These are phyloP conservation scores for Acanthosepion esculentum DNA, from an alignment of 2,888 invertebrate genomes.

Conservation along the genomic window DNA sequence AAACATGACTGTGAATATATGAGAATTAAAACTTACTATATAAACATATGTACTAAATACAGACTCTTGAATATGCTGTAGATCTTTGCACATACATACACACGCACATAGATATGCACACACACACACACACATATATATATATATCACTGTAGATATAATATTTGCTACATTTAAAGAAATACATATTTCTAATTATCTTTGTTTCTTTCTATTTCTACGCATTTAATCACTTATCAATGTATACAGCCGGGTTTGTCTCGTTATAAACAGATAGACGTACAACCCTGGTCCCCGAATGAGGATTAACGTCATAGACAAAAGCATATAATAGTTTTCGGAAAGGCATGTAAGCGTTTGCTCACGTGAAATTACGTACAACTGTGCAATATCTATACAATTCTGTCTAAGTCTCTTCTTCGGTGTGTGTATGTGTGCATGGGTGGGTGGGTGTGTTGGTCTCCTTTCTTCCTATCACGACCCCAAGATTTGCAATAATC, in stretches of 20 bases:
- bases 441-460: not conserved
- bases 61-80: too few relatives aligned
- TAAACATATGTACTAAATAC: too few relatives aligned
- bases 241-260: not conserved
- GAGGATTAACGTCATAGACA: not conserved
- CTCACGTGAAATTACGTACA: not conserved
- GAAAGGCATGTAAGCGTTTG: not conserved
- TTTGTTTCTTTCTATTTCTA: not conserved
- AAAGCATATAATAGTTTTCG: not conserved
- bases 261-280: not conserved
- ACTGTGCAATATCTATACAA: not conserved
- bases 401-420: not conserved
- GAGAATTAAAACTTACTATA: too few relatives aligned
- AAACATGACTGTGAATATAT: too few relatives aligned
- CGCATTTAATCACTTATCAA: not conserved
- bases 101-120: too few relatives aligned
- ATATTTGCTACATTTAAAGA: too few relatives aligned
- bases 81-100: too few relatives aligned
- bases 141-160: too few relatives aligned
- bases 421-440: too few relatives aligned
- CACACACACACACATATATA: too few relatives aligned
- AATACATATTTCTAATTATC: not conserved
- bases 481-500: not conserved
- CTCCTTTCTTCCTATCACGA: conserved; percentile 33
- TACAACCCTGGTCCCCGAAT: not conserved